Percentiles rank a stretch among this genome's conserved stretches.
Conservation (phyloP, 2,113 vertebrate genomes). For the Uria lomvia region DNA sequence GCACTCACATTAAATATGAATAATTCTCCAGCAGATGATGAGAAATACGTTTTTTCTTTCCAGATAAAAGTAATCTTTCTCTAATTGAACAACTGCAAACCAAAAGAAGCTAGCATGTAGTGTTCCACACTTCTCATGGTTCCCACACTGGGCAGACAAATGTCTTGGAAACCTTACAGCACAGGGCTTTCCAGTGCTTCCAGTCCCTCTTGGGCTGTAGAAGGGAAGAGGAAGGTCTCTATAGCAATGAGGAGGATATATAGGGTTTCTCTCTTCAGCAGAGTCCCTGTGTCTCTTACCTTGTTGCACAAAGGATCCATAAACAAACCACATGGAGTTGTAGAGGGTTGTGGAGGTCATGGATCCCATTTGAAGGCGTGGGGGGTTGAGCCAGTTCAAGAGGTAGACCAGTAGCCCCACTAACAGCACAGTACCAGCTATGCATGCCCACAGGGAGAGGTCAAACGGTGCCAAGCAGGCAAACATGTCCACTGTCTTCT, state of each 20-base stretch:
- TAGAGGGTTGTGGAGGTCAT: slow-evolving; percentile 96
- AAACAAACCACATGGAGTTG: slow-evolving; percentile 99
- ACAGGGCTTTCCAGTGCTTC: background rate
- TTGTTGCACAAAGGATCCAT: slow-evolving; percentile 98
- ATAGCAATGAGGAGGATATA: background rate
- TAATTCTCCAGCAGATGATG: background rate
- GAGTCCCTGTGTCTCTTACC: slow-evolving; percentile 75
- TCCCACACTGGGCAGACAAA: background rate
- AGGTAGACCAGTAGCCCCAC: slow-evolving; percentile 95
- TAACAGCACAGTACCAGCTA: slow-evolving; percentile 92
- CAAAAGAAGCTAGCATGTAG: background rate
- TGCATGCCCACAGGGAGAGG: slow-evolving; percentile 96
- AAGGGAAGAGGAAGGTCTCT: background rate
- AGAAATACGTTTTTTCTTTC: background rate
- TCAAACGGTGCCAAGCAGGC: slow-evolving; percentile 96
- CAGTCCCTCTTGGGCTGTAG: background rate
- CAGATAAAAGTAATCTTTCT: background rate
- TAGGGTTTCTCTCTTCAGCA: rapidly evolving
- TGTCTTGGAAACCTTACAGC: background rate
- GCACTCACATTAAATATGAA: background rate
- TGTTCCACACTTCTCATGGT: rapidly evolving
- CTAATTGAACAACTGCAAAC: background rate
- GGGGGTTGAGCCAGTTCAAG: slow-evolving; percentile 97
- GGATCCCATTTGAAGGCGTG: slow-evolving; percentile 93
- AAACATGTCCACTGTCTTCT: slow-evolving; percentile 97